A percentile compares a stretch with the other conserved stretches of the same genome.
Conservation (phyloP, 1,140 invertebrate genomes). For the Rhopalosiphum maidis region DNA sequence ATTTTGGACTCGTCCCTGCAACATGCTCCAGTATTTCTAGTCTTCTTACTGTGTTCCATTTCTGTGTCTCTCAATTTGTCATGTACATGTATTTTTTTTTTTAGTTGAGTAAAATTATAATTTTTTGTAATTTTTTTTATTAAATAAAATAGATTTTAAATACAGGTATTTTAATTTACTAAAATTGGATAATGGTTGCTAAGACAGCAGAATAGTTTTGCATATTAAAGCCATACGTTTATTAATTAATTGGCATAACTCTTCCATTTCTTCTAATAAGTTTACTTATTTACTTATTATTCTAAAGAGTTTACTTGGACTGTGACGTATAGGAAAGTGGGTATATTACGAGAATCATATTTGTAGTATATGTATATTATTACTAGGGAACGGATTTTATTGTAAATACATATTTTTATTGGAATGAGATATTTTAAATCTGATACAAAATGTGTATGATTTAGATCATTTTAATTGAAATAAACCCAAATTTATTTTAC, state of each 20-base stretch:
- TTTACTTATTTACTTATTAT: too few relatives aligned
- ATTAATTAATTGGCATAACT: neutral
- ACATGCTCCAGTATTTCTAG: neutral
- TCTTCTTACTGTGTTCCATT: neutral
- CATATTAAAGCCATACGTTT: neutral
- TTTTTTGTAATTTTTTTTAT: neutral
- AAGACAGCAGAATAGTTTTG: neutral
- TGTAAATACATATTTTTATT: too few relatives aligned
- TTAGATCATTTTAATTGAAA: too few relatives aligned
- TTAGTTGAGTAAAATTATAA: neutral
- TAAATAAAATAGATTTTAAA: neutral
- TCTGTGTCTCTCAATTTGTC: neutral
- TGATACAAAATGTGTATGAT: too few relatives aligned
- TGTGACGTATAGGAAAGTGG: too few relatives aligned
- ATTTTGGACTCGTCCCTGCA: neutral
- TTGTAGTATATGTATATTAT: too few relatives aligned
- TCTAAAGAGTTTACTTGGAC: neutral
- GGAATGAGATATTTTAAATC: too few relatives aligned
- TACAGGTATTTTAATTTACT: neutral
- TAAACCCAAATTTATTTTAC: too few relatives aligned
- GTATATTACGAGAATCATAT: too few relatives aligned
- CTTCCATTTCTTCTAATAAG: neutral
- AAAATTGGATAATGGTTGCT: neutral
- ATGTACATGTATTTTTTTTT: neutral
- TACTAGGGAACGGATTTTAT: too few relatives aligned